Percentiles rank a stretch among this genome's conserved stretches.
phyloP scores from a whole-genome alignment of 1,140 invertebrate genomes.

The Drosophila grimshawi region DNA sequence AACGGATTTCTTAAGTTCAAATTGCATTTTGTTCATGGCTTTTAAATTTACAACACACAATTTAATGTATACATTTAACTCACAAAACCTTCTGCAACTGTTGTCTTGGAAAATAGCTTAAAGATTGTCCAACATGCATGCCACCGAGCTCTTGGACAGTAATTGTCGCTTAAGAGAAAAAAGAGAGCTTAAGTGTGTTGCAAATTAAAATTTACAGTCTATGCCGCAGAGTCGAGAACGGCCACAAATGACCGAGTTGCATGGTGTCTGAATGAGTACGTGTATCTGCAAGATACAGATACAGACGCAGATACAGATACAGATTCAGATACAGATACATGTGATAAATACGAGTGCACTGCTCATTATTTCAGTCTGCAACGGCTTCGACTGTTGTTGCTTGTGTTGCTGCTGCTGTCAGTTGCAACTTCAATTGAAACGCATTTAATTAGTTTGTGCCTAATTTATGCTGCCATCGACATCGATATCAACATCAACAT shows the following conservation, averaged over 20 bases:
- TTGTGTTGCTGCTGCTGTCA: constrained; percentile 36
- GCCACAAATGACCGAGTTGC: constrained; percentile 8
- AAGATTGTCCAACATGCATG: neutral
- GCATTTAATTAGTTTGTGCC: constrained; percentile 66
- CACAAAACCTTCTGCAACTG: no score
- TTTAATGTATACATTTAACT: no score
- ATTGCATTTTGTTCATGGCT: neutral
- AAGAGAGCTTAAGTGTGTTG: constrained; percentile 9
- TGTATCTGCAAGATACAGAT: constrained; percentile 39
- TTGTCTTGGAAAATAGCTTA: neutral
- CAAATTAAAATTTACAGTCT: constrained; percentile 29
- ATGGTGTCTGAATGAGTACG: constrained; percentile 28
- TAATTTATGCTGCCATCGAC: constrained; percentile 58
- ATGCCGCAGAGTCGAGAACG: constrained; percentile 5
- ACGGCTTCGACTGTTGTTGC: neutral
- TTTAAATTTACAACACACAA: neutral
- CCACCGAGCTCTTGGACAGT: neutral
- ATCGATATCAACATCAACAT: constrained; percentile 17
- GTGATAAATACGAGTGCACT: constrained; percentile 27
- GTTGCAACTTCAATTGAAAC: constrained; percentile 61
- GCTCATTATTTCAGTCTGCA: constrained; percentile 36
- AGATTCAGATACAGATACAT: constrained; percentile 21
- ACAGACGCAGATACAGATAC: constrained; percentile 14
- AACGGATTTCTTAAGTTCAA: neutral
- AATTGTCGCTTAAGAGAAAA: neutral